Conservation (phyloP, 1,140 invertebrate genomes). For the Camponotus vicinus region DNA sequence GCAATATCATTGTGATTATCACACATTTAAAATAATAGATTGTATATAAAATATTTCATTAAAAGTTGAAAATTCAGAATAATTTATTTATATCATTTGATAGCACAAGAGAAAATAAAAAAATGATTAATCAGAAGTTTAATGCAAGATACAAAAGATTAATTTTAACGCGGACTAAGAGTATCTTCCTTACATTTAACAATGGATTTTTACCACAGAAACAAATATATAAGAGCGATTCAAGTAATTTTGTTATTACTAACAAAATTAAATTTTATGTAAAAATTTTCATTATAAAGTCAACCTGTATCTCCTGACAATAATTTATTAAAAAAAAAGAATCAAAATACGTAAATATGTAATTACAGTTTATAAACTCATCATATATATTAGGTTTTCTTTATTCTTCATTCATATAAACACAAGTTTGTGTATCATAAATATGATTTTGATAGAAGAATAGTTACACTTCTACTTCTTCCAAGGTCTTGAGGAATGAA, state of each 20-base stretch:
- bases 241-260: not conserved
- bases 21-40: not conserved
- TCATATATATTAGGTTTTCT: not conserved
- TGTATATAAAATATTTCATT: not conserved
- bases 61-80: constrained; percentile 17
- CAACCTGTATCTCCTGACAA: not conserved
- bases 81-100: constrained; percentile 16
- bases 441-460: not conserved
- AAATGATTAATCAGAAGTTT: not conserved
- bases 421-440: not conserved
- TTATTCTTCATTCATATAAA: not conserved
- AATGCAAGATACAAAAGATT: constrained; percentile 36
- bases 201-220: not conserved
- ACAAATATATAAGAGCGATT: not conserved
- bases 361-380: constrained; percentile 6
- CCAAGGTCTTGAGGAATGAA: constrained; percentile 93
- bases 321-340: constrained; percentile 11
- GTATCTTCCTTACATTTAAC: not conserved
- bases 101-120: constrained; percentile 48
- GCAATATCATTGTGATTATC: not conserved
- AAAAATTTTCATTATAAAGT: constrained; percentile 24
- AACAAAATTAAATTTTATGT: not conserved
- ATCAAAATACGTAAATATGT: too few relatives aligned
- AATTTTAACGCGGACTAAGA: not conserved
- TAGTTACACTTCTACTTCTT: constrained; percentile 89